Conservation (phyloP, 2,888 invertebrate species). For the Drosophila hawaiiensis region DNA sequence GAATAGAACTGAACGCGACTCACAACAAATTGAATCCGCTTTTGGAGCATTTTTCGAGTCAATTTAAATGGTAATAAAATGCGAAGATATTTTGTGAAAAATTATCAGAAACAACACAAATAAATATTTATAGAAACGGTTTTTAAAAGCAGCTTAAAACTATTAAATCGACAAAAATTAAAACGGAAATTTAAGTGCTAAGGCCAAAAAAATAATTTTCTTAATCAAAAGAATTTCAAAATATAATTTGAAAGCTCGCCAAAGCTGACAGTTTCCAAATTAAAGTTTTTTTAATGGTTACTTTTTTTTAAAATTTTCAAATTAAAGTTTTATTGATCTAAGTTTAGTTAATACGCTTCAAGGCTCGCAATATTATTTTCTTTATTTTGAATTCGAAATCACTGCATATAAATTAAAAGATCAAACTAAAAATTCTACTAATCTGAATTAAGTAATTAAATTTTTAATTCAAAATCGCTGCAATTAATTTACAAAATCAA, state of each 20-base stretch:
- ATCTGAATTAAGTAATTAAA: background rate
- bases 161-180: background rate
- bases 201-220: background rate
- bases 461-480: background rate
- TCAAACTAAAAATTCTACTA: background rate
- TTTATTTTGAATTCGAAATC: background rate
- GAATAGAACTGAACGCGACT: background rate
- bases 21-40: background rate
- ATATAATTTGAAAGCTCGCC: background rate
- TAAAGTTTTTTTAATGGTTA: background rate
- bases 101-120: background rate
- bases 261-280: background rate
- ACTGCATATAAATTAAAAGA: background rate
- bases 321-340: background rate
- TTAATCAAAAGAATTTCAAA: background rate
- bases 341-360: background rate
- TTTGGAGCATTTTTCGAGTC: background rate
- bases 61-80: constrained; percentile 19
- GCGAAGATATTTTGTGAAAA: background rate
- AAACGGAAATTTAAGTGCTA: background rate
- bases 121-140: background rate
- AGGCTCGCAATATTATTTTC: background rate
- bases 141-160: background rate
- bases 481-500: background rate
- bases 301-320: background rate